phyloP scores from a whole-genome alignment of 2,113 vertebrate species.

The Butastur rufipennis region DNA sequence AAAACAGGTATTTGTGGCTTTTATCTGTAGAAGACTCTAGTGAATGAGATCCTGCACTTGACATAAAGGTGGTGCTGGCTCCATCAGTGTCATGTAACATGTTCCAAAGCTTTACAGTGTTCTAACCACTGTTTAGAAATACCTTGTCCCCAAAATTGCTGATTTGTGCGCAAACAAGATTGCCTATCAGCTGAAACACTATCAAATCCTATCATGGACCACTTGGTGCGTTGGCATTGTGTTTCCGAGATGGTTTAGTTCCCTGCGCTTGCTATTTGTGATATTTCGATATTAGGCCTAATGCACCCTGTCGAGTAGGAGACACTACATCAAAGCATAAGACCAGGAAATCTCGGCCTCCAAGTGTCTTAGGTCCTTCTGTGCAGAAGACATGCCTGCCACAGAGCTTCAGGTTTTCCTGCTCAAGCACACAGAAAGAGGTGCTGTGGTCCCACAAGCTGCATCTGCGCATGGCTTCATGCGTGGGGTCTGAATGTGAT shows the following conservation, averaged over 20 bases:
- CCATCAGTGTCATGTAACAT: background rate
- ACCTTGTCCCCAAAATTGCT: background rate
- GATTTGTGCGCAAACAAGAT: background rate
- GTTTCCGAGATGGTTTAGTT: background rate
- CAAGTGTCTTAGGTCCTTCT: background rate
- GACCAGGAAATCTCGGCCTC: background rate
- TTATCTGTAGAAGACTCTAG: accelerated
- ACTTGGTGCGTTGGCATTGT: too few relatives aligned
- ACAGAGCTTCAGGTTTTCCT: background rate
- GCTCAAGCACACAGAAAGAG: background rate
- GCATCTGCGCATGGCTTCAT: accelerated
- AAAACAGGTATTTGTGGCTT: background rate
- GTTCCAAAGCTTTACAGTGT: background rate
- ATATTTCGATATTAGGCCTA: background rate
- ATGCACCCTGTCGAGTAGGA: background rate
- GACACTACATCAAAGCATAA: background rate
- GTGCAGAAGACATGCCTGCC: background rate
- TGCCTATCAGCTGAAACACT: background rate
- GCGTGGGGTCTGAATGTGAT: background rate
- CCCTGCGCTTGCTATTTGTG: background rate
- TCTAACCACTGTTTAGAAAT: background rate
- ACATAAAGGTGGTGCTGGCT: background rate
- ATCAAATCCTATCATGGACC: background rate
- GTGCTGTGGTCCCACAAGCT: background rate
- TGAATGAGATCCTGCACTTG: background rate